Evolutionary conservation across 2,113 vertebrate species (phyloP).

Genomic region (Muscicapa adusta): DNA sequence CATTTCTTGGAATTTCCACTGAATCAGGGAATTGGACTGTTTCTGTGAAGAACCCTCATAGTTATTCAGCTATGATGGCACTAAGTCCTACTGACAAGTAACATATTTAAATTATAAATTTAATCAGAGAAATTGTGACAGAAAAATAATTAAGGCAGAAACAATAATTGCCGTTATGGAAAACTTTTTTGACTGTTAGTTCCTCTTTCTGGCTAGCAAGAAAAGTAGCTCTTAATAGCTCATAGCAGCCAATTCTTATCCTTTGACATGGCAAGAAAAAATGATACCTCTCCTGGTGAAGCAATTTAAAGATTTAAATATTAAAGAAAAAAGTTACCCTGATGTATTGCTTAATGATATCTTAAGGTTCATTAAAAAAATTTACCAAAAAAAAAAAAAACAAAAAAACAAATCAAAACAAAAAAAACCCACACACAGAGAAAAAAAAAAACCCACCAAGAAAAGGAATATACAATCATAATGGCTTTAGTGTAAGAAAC

Average conservation of each 20-base stretch:
- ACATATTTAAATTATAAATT: neutral
- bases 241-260: neutral
- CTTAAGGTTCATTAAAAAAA: neutral
- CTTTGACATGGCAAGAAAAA: neutral
- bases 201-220: neutral
- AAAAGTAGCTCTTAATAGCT: neutral
- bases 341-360: neutral
- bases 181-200: neutral
- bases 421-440: too few relatives aligned
- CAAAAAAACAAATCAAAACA: too few relatives aligned
- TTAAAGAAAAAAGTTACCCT: neutral
- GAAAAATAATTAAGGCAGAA: neutral
- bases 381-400: neutral
- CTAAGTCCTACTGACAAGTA: neutral
- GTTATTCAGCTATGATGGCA: neutral
- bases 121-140: neutral
- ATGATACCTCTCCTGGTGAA: neutral
- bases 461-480: neutral
- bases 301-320: neutral
- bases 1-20: neutral
- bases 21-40: neutral
- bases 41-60: neutral
- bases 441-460: neutral
- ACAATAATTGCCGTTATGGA: neutral
- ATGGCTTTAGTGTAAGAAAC: neutral